Evolutionary conservation across 2,113 vertebrate genomes (phyloP), one percentile per base, ranked within the genome.

Genomic region (Ailuropoda melanoleuca): DNA sequence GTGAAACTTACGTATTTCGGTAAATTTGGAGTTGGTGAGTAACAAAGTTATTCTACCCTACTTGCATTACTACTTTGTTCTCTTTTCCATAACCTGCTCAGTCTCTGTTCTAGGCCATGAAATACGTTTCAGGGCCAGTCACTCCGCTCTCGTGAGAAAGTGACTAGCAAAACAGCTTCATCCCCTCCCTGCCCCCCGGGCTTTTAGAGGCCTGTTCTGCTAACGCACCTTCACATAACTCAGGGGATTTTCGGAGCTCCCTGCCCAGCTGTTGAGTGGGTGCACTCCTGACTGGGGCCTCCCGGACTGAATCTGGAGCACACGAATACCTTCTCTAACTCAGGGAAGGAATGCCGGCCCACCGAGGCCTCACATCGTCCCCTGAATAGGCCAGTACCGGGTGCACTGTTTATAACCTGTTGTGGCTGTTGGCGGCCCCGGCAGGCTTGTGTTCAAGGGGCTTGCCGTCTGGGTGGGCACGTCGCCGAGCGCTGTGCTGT

Each of bases 71-170:
- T 48, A 2, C 56, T 39, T 14, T 31, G 34, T 15, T 43, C 23
- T 62, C 39, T 90, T 29, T 70, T 48, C 29, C 9, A 1, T 74
- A 43, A 70, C 34, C 39, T 29, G 5, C n/a, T 3, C 7, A 1
- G 17, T 46, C 8, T 50, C 50, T 13, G 1, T 80, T 83, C 70
- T 2, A 13, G 66, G 46, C 14, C 31, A 11, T 72, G 34, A 58
- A 26, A 4, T 19, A 21, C 17, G 4, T 64, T 85, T 75, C 14
- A 29, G n/a, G 53, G 46, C 43, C 50, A 15, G 80, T 92, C 94
- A 84, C 97, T 97, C 97, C 95, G 43, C 43, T 96, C 95, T 91
- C 68, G 77, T 90, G 93, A 74, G 91, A 68, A 95, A 95, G 95
- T 97, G 96, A 89, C 96, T 96, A 93, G 88, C 60, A 83, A 5